These are phyloP conservation scores for Scaptodrosophila latifasciaeformis DNA, from an alignment of 2,888 invertebrate genomes.

Conservation along the genomic window DNA sequence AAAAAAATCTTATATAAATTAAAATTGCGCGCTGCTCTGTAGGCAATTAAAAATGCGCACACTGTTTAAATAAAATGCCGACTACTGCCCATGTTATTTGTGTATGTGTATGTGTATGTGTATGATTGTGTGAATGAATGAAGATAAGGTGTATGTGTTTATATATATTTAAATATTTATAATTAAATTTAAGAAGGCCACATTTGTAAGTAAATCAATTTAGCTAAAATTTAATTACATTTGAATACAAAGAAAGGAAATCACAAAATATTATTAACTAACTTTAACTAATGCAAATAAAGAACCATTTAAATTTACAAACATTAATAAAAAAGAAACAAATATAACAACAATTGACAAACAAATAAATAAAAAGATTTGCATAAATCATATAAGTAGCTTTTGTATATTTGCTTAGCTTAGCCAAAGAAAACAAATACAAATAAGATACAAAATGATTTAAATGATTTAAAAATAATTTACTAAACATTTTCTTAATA, in stretches of 20 bases:
- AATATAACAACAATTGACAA: conserved; percentile 17
- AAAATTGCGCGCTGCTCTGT: conserved; percentile 36
- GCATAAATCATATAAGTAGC: conserved; percentile 61
- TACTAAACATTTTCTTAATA: conserved; percentile 57
- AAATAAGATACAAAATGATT: conserved; percentile 28
- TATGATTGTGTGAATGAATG: conserved; percentile 2
- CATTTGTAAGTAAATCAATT: conserved; percentile 55
- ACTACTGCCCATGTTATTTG: conserved; percentile 55
- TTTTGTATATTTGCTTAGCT: conserved; percentile 67
- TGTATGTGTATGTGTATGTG: conserved; percentile 10
- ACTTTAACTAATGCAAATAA: conserved; percentile 6
- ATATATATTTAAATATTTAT: neutral
- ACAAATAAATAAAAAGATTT: conserved; percentile 34
- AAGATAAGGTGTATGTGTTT: conserved; percentile 9
- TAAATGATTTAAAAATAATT: conserved; percentile 1
- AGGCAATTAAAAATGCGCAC: conserved; percentile 44
- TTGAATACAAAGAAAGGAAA: neutral
- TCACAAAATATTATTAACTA: neutral
- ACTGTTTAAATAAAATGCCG: conserved; percentile 55
- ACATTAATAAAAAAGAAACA: conserved; percentile 1
- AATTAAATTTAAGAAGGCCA: conserved; percentile 52
- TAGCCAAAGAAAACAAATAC: conserved; percentile 32
- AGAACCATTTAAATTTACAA: conserved; percentile 44
- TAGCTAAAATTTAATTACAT: conserved; percentile 38
- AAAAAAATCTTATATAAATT: conserved; percentile 13